Conservation (phyloP, 2,888 invertebrate species). For the Conistra vaccinii region DNA sequence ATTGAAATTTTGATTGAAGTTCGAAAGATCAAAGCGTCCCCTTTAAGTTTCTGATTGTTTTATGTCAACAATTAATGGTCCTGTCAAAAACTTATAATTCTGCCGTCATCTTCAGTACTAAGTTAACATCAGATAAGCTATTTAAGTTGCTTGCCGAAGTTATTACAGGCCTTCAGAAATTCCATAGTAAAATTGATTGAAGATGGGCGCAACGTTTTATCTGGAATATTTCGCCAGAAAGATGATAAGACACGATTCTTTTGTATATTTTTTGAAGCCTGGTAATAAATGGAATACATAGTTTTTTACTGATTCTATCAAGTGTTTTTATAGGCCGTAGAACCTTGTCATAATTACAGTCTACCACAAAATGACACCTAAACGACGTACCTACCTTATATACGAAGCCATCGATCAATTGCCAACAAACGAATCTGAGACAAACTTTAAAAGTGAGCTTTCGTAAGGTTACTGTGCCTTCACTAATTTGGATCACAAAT, state of each 20-base stretch:
- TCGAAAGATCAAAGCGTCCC: constrained; percentile 52
- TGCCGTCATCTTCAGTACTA: constrained; percentile 36
- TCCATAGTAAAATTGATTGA: constrained; percentile 26
- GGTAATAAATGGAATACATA: background rate
- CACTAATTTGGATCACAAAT: background rate
- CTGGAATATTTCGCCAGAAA: background rate
- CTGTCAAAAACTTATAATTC: constrained; percentile 60
- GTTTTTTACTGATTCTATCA: background rate
- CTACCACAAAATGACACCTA: background rate
- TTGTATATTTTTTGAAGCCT: background rate
- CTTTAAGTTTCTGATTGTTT: constrained; percentile 62
- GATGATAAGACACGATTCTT: constrained; percentile 33
- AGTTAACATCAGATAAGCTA: constrained; percentile 47
- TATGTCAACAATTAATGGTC: constrained; percentile 63
- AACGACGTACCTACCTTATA: background rate
- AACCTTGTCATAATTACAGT: background rate
- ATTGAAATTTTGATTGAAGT: constrained; percentile 42
- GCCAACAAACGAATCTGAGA: background rate
- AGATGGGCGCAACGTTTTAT: constrained; percentile 1
- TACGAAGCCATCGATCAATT: background rate
- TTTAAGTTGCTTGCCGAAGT: constrained; percentile 32
- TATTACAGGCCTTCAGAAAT: constrained; percentile 24
- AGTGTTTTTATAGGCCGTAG: background rate
- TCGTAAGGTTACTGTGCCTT: background rate
- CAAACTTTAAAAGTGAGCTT: background rate